Evolutionary conservation across 1,140 invertebrate genomes (phyloP).

Genomic region (Pachypeltis micranthus): DNA sequence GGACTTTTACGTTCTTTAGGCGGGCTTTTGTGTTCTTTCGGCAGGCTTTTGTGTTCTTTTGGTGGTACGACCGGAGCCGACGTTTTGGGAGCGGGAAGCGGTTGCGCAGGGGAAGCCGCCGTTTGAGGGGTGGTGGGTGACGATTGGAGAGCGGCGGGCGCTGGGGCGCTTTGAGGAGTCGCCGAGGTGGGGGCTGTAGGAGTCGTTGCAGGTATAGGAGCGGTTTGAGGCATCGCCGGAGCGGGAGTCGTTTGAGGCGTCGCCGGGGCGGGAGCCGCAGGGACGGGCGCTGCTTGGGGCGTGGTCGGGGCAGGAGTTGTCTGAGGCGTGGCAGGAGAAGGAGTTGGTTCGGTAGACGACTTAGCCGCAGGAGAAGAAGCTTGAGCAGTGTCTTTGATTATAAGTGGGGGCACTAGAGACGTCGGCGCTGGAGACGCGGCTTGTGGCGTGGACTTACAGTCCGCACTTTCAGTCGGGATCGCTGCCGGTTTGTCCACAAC

Average conservation of each 20-base stretch:
- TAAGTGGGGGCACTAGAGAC: neutral
- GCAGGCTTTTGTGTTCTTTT: too few species aligned
- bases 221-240: neutral
- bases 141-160: too few species aligned
- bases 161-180: too few species aligned
- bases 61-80: too few species aligned
- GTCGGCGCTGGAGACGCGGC: neutral
- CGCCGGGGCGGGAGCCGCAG: slow-evolving; percentile 2
- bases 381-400: neutral
- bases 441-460: neutral
- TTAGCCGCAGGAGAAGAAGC: neutral
- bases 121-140: too few species aligned
- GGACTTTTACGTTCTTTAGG: too few species aligned
- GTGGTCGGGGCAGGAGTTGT: slow-evolving; percentile 12
- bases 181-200: slow-evolving; percentile 18
- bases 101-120: too few species aligned
- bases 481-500: neutral
- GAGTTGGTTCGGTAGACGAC: neutral
- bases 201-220: slow-evolving; percentile 2
- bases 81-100: too few species aligned
- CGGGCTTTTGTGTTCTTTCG: too few species aligned
- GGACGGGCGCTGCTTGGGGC: slow-evolving; percentile 20
- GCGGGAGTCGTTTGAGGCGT: slow-evolving; percentile 20
- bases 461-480: neutral
- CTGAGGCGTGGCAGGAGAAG: slow-evolving; percentile 23